Evolutionary conservation across 2,113 vertebrate species (phyloP), one percentile per base, ranked within the genome.

Genomic region (Poeciliopsis retropinna): DNA sequence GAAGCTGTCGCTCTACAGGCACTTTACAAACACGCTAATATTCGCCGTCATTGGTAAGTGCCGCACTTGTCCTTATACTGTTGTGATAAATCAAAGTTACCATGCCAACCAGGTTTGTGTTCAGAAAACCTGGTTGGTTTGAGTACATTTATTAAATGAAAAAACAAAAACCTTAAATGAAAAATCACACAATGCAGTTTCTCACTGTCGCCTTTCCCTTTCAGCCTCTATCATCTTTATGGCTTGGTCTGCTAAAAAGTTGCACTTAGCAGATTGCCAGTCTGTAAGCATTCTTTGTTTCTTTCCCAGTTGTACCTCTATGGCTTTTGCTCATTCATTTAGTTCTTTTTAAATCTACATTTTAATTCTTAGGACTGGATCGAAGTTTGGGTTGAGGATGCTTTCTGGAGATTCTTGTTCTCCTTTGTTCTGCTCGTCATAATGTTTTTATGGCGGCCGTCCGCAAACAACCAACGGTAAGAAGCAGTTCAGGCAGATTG

Each of bases 391-490:
- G 95, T 97, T 37, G 95, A 97, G 34, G 96, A 96, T 76, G 96
- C 96, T 0, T 97, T 97, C 92, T 97, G 96, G 96, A 95, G 96
- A 85, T 96, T 97, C 79, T 91, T 97, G 75, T 97, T 97, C 78
- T 97, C 96, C 6, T 78, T 94, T 75, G 94, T 97, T 60, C 93
- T 97, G 68, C 83, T 97, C 1, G 96, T 96, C 68, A 97, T 97
- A 72, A 96, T 97, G 96, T 96, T 97, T 88, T 87, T 97, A 70
- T 97, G 96, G 96, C 95, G 96, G 85, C 96, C 96, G 1, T 97
- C 96, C 70, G 95, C 94, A 73, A 97, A 96, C 83, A 97, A 97
- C 87, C 96, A 96, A 86, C 95, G 96, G 96, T 89, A 86, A 88
- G 82, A 86, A 88, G 82, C 30, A 14, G 31, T 61, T 19, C n/a